These are phyloP conservation scores for Spodoptera exigua DNA, from an alignment of 2,888 invertebrate species.

Conservation along the genomic window DNA sequence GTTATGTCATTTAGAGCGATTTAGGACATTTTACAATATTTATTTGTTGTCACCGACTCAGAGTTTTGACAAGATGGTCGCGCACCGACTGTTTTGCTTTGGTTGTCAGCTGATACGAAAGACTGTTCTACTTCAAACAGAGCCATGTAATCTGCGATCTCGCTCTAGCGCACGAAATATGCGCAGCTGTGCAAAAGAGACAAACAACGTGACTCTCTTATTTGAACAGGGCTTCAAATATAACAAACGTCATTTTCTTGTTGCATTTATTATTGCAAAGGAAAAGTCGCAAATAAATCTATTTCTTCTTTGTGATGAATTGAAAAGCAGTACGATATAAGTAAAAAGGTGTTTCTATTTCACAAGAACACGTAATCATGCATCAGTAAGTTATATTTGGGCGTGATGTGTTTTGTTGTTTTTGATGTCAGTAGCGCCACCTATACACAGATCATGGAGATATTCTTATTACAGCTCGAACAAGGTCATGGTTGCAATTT, in stretches of 20 bases:
- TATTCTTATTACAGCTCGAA: constrained; percentile 19
- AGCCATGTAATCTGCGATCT: constrained; percentile 62
- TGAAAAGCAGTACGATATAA: constrained; percentile 71
- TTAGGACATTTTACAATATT: constrained; percentile 88
- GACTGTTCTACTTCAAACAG: constrained; percentile 77
- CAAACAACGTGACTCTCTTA: constrained; percentile 66
- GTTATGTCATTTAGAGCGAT: constrained; percentile 85
- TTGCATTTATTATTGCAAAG: constrained; percentile 81
- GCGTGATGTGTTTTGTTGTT: constrained; percentile 77
- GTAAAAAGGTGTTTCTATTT: constrained; percentile 79
- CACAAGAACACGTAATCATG: constrained; percentile 78
- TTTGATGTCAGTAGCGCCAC: constrained; percentile 70
- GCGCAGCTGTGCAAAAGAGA: constrained; percentile 64
- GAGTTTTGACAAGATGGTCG: constrained; percentile 90
- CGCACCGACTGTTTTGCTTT: constrained; percentile 90
- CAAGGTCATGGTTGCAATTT: constrained; percentile 54
- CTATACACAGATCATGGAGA: constrained; percentile 60
- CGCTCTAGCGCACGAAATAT: constrained; percentile 57
- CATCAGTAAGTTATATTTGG: constrained; percentile 76
- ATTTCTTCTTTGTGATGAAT: constrained; percentile 76
- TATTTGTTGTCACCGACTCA: constrained; percentile 88
- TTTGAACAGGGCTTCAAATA: constrained; percentile 75
- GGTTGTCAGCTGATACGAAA: constrained; percentile 90
- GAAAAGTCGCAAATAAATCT: constrained; percentile 75
- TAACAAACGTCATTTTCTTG: constrained; percentile 84